Evolutionary conservation across 2,113 vertebrate genomes (phyloP).

Genomic region (Girardinichthys multiradiatus): DNA sequence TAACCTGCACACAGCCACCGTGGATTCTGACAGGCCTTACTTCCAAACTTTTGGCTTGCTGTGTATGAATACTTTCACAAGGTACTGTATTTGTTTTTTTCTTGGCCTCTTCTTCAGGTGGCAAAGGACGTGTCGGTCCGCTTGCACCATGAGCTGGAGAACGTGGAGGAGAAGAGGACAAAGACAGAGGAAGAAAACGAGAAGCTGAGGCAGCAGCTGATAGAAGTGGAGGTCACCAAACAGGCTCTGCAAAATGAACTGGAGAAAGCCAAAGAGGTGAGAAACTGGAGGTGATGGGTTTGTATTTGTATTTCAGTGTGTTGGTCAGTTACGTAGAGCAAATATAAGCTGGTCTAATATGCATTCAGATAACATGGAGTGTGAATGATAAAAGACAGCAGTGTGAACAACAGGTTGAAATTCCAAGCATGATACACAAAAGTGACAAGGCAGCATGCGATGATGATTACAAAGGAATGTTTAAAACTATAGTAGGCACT

Average conservation of each 20-base stretch:
- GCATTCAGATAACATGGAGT: background rate
- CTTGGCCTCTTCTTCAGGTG: conserved; percentile 79
- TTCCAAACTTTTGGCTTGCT: no score
- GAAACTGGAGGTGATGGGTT: conserved; percentile 26
- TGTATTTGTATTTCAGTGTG: background rate
- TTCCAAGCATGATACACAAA: no score
- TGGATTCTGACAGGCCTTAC: no score
- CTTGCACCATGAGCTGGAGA: conserved; percentile 96
- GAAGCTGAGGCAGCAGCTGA: conserved; percentile 92
- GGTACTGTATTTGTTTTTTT: background rate
- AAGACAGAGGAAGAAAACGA: conserved; percentile 98
- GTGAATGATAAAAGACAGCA: background rate
- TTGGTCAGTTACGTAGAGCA: background rate
- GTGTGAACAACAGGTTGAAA: no score
- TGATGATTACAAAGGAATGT: background rate
- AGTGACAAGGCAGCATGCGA: background rate
- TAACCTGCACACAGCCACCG: no score
- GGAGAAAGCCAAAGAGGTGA: conserved; percentile 96
- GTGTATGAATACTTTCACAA: background rate
- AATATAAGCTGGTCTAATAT: background rate
- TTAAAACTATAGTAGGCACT: no score
- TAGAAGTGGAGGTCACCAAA: conserved; percentile 95
- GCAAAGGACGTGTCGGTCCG: conserved; percentile 98
- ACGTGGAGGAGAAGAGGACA: conserved; percentile 95
- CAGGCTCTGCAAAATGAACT: conserved; percentile 96